phyloP scores from a whole-genome alignment of 2,797 vertebrate genomes.

The Falco cherrug region DNA sequence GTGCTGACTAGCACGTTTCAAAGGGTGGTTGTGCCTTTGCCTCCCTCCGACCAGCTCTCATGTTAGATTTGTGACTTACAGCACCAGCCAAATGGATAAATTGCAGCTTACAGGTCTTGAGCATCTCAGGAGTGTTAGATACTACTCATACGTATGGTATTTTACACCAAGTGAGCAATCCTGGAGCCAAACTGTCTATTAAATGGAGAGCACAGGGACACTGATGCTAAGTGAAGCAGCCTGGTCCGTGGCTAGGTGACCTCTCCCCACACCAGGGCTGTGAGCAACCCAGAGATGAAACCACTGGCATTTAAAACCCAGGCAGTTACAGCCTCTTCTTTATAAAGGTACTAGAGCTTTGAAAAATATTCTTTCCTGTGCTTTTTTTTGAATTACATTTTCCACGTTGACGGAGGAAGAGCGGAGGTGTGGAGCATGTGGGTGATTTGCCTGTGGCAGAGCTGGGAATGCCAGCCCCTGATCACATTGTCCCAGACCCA shows the following conservation, averaged over 20 bases:
- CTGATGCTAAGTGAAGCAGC: fast-evolving
- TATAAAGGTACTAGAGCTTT: background rate
- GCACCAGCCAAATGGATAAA: background rate
- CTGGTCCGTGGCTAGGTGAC: background rate
- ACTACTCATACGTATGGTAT: background rate
- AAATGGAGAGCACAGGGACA: fast-evolving
- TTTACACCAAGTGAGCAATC: background rate
- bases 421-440: fast-evolving
- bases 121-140: background rate
- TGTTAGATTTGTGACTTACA: fast-evolving
- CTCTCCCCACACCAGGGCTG: background rate
- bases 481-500: background rate
- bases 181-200: background rate
- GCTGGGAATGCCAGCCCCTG: background rate
- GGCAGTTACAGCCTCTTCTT: background rate
- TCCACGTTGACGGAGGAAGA: background rate
- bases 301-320: background rate
- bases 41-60: fast-evolving
- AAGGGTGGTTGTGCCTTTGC: background rate
- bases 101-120: background rate
- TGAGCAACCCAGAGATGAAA: background rate
- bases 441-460: background rate
- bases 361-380: background rate
- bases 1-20: fast-evolving
- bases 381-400: background rate